Evolutionary conservation across 1,140 invertebrate species (phyloP).

Genomic region (Lethocerus indicus): DNA sequence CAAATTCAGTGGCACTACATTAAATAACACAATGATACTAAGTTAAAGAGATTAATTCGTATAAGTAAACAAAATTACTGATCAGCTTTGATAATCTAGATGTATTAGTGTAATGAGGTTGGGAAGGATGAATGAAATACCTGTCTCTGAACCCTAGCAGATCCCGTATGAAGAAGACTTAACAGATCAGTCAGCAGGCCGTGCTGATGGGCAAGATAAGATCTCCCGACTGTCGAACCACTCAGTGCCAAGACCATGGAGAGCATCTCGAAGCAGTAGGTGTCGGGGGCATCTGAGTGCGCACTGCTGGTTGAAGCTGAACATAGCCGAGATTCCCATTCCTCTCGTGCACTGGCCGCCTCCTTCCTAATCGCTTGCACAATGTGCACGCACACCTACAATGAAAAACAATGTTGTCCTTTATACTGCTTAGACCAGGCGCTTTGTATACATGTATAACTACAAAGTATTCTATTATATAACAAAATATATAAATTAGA

Average conservation of each 20-base stretch:
- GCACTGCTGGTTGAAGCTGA: constrained; percentile 24
- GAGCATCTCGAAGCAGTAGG: constrained; percentile 95
- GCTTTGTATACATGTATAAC: not conserved
- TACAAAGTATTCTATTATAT: not conserved
- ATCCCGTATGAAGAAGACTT: constrained; percentile 79
- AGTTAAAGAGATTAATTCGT: too few species aligned
- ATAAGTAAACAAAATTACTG: too few species aligned
- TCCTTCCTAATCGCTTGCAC: constrained; percentile 85
- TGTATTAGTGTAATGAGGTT: too few species aligned
- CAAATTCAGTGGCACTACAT: too few species aligned
- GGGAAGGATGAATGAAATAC: too few species aligned
- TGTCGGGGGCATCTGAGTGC: constrained; percentile 49
- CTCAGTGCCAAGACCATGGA: constrained; percentile 88
- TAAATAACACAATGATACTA: too few species aligned
- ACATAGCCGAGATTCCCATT: constrained; percentile 55
- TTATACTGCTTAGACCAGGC: not conserved
- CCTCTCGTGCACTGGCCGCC: constrained; percentile 62
- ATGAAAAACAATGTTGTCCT: constrained; percentile 8
- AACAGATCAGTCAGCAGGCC: constrained; percentile 70
- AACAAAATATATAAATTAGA: not conserved
- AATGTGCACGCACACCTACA: constrained; percentile 75
- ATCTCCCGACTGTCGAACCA: constrained; percentile 75
- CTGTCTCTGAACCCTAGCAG: constrained; percentile 85
- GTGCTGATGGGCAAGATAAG: constrained; percentile 77
- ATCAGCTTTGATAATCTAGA: too few species aligned